phyloP scores from a whole-genome alignment of 2,888 invertebrate genomes.

The Zygaena filipendulae region DNA sequence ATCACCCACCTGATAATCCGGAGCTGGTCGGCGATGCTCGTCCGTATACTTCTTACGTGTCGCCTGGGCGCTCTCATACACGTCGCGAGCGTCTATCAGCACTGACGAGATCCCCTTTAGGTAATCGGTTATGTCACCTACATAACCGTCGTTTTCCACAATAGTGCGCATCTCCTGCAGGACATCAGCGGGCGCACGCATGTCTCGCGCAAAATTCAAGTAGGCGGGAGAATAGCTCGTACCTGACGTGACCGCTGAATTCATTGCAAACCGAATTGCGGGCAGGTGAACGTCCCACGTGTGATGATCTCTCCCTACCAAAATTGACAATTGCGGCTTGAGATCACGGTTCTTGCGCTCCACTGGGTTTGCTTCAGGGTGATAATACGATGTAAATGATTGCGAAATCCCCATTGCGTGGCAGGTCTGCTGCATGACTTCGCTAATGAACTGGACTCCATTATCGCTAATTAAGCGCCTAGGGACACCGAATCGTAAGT shows the following conservation, averaged over 20 bases:
- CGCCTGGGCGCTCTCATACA: constrained; percentile 1
- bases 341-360: constrained; percentile 24
- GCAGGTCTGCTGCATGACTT: constrained; percentile 15
- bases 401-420: constrained; percentile 10
- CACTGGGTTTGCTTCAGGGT: constrained; percentile 21
- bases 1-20: constrained; percentile 2
- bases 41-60: constrained; percentile 1
- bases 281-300: constrained; percentile 8
- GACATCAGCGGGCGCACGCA: constrained; percentile 5
- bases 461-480: constrained; percentile 28
- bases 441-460: constrained; percentile 18
- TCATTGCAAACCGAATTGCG: constrained; percentile 14
- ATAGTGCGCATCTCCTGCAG: constrained; percentile 3
- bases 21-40: neutral
- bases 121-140: constrained; percentile 3
- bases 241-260: constrained; percentile 6
- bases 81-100: constrained; percentile 3
- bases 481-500: constrained; percentile 25
- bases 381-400: constrained; percentile 13
- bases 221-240: constrained; percentile 10
- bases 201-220: constrained; percentile 13
- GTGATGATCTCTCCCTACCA: constrained; percentile 12
- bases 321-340: constrained; percentile 21
- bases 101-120: neutral
- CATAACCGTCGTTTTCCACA: constrained; percentile 3